phyloP scores from a whole-genome alignment of 1,140 invertebrate genomes.

The Linepithema humile region DNA sequence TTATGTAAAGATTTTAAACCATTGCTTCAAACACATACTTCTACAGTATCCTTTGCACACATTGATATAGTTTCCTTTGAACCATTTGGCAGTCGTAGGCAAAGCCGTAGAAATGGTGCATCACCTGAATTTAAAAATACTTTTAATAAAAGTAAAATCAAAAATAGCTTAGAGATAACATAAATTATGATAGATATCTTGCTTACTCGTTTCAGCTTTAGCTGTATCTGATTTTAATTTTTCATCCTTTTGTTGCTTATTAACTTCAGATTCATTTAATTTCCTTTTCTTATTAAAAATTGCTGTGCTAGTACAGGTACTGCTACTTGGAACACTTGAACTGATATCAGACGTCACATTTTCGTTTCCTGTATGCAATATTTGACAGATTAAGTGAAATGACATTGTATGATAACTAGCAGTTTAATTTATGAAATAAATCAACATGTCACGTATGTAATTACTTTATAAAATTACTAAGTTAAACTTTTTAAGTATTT shows the following conservation, averaged over 20 bases:
- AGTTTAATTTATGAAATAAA: background rate
- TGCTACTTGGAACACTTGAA: conserved; percentile 45
- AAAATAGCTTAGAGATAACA: background rate
- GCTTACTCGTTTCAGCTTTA: conserved; percentile 64
- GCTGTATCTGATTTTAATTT: conserved; percentile 26
- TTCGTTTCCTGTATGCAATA: conserved; percentile 22
- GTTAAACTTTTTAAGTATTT: too few species aligned
- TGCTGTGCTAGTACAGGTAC: too few species aligned
- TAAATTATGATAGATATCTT: background rate
- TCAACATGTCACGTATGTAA: background rate
- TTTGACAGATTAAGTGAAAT: background rate
- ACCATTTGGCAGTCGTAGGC: conserved; percentile 81
- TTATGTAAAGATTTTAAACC: too few species aligned
- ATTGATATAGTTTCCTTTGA: conserved; percentile 80
- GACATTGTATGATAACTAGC: background rate
- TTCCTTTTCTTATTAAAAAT: conserved; percentile 60
- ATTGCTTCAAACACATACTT: conserved; percentile 75
- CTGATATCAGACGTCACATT: conserved; percentile 30
- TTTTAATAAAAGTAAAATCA: background rate
- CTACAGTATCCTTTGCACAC: conserved; percentile 77
- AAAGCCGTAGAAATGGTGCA: conserved; percentile 78
- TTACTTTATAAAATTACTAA: background rate
- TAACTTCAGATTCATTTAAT: conserved; percentile 32
- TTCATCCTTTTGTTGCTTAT: background rate
- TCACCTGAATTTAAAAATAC: conserved; percentile 52